phyloP scores from a whole-genome alignment of 2,113 vertebrate species.

The Psammodynastes pulverulentus region DNA sequence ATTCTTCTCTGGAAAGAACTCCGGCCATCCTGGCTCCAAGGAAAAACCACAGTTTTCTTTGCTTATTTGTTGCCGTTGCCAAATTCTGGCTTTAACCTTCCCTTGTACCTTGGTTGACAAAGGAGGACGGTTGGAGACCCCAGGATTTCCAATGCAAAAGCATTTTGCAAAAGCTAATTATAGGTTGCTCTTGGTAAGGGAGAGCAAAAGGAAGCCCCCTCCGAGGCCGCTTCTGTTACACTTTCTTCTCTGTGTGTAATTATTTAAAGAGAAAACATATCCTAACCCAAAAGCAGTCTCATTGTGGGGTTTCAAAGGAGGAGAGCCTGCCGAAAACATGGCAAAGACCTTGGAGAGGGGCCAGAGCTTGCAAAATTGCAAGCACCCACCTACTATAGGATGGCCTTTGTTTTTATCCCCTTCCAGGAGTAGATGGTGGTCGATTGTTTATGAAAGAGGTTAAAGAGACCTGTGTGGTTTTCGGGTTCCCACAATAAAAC shows the following conservation, averaged over 20 bases:
- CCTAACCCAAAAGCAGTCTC: not conserved
- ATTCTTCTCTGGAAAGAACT: conserved; percentile 14
- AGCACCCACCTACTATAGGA: not conserved
- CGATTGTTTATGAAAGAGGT: not conserved
- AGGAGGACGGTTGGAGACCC: not conserved
- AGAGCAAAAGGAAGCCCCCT: not conserved
- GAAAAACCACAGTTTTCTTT: conserved; percentile 11
- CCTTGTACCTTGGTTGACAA: conserved; percentile 4
- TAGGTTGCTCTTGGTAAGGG: conserved; percentile 11
- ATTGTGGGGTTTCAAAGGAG: not conserved
- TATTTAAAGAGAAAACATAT: conserved; percentile 25
- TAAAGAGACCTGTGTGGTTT: not conserved
- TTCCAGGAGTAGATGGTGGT: not conserved
- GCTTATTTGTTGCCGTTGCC: conserved; percentile 14
- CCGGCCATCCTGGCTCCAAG: conserved; percentile 27
- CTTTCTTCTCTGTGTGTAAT: conserved; percentile 5
- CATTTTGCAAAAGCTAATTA: conserved; percentile 15
- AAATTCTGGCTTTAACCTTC: conserved; percentile 7
- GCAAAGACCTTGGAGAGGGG: not conserved
- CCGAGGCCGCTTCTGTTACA: conserved; percentile 1
- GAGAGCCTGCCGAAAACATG: not conserved
- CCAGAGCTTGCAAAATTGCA: not conserved
- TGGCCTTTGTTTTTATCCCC: not conserved
- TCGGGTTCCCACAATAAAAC: not conserved
- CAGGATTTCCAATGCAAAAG: conserved; percentile 10